Conservation (phyloP, 2,797 vertebrate genomes). For the Myotis myotis region DNA sequence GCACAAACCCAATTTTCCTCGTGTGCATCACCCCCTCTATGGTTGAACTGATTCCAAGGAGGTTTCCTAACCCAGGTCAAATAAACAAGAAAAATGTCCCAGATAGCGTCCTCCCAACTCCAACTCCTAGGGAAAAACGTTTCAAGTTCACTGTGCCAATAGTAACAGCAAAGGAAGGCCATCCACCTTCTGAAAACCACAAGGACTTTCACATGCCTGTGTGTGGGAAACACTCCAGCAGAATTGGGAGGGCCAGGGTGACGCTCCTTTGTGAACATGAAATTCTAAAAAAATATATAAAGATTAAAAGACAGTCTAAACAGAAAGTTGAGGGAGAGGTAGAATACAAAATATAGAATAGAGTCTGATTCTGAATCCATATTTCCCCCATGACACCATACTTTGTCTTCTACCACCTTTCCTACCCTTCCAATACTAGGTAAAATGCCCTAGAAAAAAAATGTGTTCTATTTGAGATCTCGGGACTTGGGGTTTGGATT, state of each 20-base stretch:
- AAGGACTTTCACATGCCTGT: not conserved
- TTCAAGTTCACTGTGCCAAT: not conserved
- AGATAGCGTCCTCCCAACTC: not conserved
- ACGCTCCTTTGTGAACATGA: not conserved
- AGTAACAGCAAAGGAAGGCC: not conserved
- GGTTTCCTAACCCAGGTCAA: not conserved
- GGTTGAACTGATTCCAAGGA: not conserved
- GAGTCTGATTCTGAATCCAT: not conserved
- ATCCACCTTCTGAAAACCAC: not conserved
- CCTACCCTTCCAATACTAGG: not conserved
- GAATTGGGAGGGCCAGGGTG: not conserved
- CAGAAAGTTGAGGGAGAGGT: not conserved
- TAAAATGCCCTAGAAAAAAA: not conserved
- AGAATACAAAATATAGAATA: not conserved
- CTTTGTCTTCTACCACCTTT: not conserved
- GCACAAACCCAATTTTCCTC: not conserved
- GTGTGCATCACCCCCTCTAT: not conserved
- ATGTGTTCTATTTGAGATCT: not conserved
- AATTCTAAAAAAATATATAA: slow-evolving; percentile 14
- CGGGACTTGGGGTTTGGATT: not conserved
- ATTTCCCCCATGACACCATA: not conserved
- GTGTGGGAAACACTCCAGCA: not conserved
- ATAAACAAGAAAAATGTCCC: not conserved
- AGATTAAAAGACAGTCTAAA: not conserved
- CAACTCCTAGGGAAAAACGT: not conserved